These are phyloP conservation scores for Porites evermanni DNA, from an alignment of 92 coral and sea anemone species.

Conservation along the genomic window DNA sequence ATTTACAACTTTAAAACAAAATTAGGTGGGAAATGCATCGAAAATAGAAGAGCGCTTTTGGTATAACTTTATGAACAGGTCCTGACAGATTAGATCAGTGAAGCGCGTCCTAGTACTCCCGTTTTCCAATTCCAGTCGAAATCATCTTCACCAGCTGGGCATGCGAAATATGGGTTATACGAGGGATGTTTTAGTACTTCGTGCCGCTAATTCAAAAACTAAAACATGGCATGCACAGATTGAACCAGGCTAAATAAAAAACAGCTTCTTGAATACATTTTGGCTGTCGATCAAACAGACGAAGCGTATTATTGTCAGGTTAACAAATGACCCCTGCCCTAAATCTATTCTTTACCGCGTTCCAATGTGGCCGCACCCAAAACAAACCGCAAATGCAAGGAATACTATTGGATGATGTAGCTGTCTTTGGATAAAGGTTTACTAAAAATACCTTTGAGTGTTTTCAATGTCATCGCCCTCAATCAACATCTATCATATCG, in stretches of 20 bases:
- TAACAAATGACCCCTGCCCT: slow-evolving; percentile 16
- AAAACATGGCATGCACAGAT: slow-evolving; percentile 7
- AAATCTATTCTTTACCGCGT: slow-evolving; percentile 30
- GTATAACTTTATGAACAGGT: neutral
- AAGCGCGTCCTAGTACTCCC: neutral
- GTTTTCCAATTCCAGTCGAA: neutral
- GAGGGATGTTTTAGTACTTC: neutral
- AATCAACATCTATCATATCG: slow-evolving; percentile 41
- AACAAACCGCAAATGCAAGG: slow-evolving; percentile 18
- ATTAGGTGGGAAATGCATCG: too few relatives aligned
- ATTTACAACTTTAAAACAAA: neutral
- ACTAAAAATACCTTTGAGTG: slow-evolving; percentile 46
- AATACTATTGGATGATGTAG: slow-evolving; percentile 14
- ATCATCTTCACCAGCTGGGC: neutral
- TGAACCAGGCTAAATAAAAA: neutral
- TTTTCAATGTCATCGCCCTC: slow-evolving; percentile 18
- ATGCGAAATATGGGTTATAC: neutral
- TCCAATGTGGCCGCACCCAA: slow-evolving; percentile 48
- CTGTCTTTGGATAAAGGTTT: slow-evolving; percentile 13
- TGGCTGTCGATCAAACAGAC: slow-evolving; percentile 7
- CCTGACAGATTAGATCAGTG: neutral
- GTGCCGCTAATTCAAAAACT: neutral
- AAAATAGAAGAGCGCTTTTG: too few relatives aligned
- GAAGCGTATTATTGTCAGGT: neutral
- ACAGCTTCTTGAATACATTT: neutral